phyloP scores from a whole-genome alignment of 2,888 invertebrate species.

The Linyphia triangularis region DNA sequence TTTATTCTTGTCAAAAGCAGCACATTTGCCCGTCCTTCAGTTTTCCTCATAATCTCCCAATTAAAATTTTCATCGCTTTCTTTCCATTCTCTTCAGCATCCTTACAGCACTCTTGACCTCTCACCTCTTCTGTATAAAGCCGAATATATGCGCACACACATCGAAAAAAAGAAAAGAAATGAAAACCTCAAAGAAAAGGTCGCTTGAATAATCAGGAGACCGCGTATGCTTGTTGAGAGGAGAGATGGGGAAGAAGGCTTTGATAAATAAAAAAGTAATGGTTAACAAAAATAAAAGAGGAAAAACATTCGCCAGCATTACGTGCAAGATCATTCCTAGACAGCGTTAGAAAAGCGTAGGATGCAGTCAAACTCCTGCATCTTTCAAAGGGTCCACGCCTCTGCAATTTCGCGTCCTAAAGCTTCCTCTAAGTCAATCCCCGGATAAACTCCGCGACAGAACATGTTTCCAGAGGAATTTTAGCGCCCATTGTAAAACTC shows the following conservation, averaged over 20 bases:
- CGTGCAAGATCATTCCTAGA: slow-evolving; percentile 44
- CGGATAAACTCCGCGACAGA: neutral
- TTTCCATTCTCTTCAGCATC: slow-evolving; percentile 2
- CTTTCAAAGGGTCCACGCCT: slow-evolving; percentile 50
- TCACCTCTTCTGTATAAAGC: slow-evolving; percentile 11
- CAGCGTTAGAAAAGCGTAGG: slow-evolving; percentile 54
- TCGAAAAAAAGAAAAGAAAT: neutral
- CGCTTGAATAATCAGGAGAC: slow-evolving; percentile 59
- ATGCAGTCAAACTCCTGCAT: slow-evolving; percentile 55
- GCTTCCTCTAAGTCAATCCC: neutral
- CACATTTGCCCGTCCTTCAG: slow-evolving; percentile 12
- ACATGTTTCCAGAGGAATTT: neutral
- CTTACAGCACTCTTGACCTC: slow-evolving; percentile 43
- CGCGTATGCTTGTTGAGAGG: slow-evolving; percentile 12
- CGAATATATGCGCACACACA: neutral
- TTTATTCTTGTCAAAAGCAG: neutral
- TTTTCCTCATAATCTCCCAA: neutral
- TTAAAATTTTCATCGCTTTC: slow-evolving; percentile 42
- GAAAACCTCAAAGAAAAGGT: slow-evolving; percentile 3
- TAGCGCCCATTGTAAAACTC: neutral
- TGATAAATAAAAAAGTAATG: neutral
- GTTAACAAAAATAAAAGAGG: slow-evolving; percentile 4
- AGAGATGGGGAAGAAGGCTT: neutral
- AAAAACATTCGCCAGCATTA: slow-evolving; percentile 21
- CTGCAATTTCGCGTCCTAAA: slow-evolving; percentile 20